phyloP scores from a whole-genome alignment of 2,888 invertebrate species.

The Drosophila multiciliata region DNA sequence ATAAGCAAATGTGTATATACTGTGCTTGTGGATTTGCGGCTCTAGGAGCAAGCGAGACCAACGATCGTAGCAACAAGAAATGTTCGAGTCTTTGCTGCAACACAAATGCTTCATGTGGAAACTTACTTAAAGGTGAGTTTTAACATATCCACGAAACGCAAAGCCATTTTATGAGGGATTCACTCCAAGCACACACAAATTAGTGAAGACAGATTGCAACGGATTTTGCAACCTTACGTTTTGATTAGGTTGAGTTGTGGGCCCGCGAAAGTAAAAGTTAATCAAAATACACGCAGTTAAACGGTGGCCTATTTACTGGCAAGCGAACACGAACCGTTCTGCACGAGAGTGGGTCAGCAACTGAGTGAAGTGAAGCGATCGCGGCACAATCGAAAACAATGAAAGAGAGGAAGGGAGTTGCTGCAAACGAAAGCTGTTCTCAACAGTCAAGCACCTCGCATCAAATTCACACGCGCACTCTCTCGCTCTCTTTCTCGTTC shows the following conservation, averaged over 20 bases:
- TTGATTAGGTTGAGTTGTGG: slow-evolving; percentile 15
- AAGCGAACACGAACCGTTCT: slow-evolving; percentile 22
- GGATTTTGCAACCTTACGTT: slow-evolving; percentile 31
- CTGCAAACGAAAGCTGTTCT: slow-evolving; percentile 30
- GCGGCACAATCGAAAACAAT: slow-evolving; percentile 19
- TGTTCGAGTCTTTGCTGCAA: slow-evolving; percentile 36
- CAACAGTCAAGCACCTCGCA: slow-evolving; percentile 13
- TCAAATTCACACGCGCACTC: slow-evolving; percentile 6
- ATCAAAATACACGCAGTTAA: slow-evolving; percentile 13
- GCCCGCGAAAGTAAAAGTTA: slow-evolving; percentile 42
- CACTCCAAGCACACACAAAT: slow-evolving; percentile 8
- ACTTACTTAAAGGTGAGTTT: slow-evolving; percentile 83
- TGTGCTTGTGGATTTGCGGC: slow-evolving; percentile 1
- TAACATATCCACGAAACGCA: slow-evolving; percentile 76
- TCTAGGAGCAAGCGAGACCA: slow-evolving; percentile 32
- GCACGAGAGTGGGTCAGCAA: slow-evolving; percentile 46
- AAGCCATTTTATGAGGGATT: slow-evolving; percentile 51
- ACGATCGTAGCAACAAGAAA: slow-evolving; percentile 36
- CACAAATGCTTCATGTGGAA: slow-evolving; percentile 27
- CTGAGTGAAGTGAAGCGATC: slow-evolving; percentile 55
- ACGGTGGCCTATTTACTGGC: background rate
- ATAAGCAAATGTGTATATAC: slow-evolving; percentile 18
- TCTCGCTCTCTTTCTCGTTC: background rate
- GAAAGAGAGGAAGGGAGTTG: slow-evolving; percentile 7
- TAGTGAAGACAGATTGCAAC: slow-evolving; percentile 15